These are phyloP conservation scores for Pseudococcus jackbeardsleyi DNA, from an alignment of 2,888 invertebrate species.

Conservation along the genomic window DNA sequence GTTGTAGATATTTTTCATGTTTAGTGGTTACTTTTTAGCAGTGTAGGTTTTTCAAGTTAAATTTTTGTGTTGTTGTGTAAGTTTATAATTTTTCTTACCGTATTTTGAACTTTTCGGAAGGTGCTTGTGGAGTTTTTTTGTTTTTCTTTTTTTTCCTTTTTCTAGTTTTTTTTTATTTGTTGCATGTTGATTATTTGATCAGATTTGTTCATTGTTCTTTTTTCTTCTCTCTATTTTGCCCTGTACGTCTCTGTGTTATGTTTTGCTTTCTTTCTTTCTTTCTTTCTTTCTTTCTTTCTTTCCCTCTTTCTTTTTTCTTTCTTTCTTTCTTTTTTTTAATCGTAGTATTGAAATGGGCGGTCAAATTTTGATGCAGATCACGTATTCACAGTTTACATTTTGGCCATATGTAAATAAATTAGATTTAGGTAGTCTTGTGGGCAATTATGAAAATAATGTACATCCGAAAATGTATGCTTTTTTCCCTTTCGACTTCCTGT, in stretches of 20 bases:
- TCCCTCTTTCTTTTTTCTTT: no score
- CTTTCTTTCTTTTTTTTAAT: not conserved
- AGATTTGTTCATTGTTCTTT: not conserved
- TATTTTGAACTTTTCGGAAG: constrained; percentile 1
- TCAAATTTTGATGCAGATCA: not conserved
- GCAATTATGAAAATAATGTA: not conserved
- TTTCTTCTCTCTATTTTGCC: not conserved
- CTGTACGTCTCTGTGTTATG: not conserved
- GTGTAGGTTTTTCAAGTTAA: constrained; percentile 15
- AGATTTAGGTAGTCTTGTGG: constrained; percentile 6
- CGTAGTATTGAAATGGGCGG: not conserved
- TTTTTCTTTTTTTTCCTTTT: not conserved
- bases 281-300: no score
- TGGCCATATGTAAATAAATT: constrained; percentile 43
- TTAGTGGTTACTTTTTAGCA: constrained; percentile 1
- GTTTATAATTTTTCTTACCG: constrained; percentile 26
- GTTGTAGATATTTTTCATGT: constrained; percentile 46
- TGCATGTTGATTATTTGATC: not conserved
- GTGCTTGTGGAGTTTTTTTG: constrained; percentile 1
- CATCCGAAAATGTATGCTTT: not conserved
- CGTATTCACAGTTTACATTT: not conserved
- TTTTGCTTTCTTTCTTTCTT: not conserved
- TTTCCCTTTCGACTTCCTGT: not conserved
- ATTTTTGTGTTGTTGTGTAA: constrained; percentile 26
- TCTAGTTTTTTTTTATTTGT: not conserved